phyloP scores from a whole-genome alignment of 2,888 invertebrate species.

The Spatulosminthurus flaviceps region DNA sequence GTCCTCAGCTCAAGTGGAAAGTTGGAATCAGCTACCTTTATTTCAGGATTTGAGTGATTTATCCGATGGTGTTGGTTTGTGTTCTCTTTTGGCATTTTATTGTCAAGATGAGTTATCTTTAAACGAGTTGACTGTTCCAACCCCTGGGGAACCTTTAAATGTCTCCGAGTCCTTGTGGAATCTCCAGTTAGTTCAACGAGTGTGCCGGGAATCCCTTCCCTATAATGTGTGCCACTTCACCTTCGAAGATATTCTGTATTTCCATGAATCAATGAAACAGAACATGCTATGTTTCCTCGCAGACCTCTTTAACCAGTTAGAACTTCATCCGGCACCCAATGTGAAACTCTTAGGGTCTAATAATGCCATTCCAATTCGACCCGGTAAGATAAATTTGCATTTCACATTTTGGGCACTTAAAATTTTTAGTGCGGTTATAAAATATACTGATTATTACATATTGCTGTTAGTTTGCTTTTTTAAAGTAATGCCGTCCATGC shows the following conservation, averaged over 20 bases:
- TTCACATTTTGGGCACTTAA: not conserved
- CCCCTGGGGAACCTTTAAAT: slow-evolving; percentile 60
- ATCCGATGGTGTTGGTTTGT: slow-evolving; percentile 89
- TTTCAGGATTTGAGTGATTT: slow-evolving; percentile 83
- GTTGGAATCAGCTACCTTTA: slow-evolving; percentile 61
- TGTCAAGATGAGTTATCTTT: slow-evolving; percentile 82
- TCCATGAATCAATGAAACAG: slow-evolving; percentile 91
- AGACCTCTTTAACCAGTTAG: slow-evolving; percentile 91
- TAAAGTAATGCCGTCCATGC: too few relatives aligned
- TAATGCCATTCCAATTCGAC: slow-evolving; percentile 59
- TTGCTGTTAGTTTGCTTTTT: not conserved
- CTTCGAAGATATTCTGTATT: slow-evolving; percentile 94
- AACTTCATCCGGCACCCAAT: slow-evolving; percentile 90
- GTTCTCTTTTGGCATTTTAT: slow-evolving; percentile 88
- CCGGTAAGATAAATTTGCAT: slow-evolving; percentile 53
- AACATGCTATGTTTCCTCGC: slow-evolving; percentile 91
- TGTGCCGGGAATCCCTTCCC: slow-evolving; percentile 85
- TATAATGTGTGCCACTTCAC: slow-evolving; percentile 91
- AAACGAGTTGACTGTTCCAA: slow-evolving; percentile 70
- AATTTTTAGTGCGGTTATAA: too few relatives aligned
- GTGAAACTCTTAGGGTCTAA: slow-evolving; percentile 81
- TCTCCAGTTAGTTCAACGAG: slow-evolving; percentile 85
- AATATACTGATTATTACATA: too few relatives aligned
- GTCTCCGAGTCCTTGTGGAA: slow-evolving; percentile 75
- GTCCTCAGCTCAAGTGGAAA: slow-evolving; percentile 62